Evolutionary conservation across 2,113 vertebrate species (phyloP).

Genomic region (Tachysurus vachellii): DNA sequence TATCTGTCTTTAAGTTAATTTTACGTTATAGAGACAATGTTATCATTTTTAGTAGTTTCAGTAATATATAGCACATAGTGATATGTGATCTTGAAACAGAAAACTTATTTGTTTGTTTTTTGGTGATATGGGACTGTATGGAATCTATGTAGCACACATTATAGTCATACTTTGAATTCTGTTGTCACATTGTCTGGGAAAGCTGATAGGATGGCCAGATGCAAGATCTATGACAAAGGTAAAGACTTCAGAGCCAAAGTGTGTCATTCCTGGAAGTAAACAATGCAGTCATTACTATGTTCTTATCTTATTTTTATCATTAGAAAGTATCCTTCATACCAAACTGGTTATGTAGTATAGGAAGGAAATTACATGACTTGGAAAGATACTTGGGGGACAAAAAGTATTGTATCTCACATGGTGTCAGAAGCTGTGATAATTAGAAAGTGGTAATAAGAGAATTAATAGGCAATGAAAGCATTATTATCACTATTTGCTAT

Average conservation of each 20-base stretch:
- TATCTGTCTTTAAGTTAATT: background rate
- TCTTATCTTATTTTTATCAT: conserved; percentile 12
- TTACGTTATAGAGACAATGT: background rate
- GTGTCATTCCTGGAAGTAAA: conserved; percentile 20
- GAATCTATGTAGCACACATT: background rate
- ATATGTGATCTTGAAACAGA: background rate
- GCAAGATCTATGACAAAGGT: background rate
- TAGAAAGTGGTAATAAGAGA: background rate
- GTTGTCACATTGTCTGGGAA: conserved; percentile 11
- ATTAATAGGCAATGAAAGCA: background rate
- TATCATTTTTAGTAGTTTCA: background rate
- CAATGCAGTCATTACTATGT: conserved; percentile 17
- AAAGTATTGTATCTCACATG: background rate
- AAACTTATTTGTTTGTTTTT: background rate
- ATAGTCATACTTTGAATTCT: background rate
- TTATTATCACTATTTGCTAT: no score
- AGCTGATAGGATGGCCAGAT: background rate
- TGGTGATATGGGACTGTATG: background rate
- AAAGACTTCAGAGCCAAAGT: background rate
- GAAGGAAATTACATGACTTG: background rate
- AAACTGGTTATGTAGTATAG: background rate
- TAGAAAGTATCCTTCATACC: background rate
- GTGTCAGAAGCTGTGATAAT: background rate
- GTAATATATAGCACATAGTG: no score
- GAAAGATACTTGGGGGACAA: background rate